A percentile compares a stretch with the other conserved stretches of the same genome.
These are phyloP conservation scores for Pocillopora damicornis DNA, from an alignment of 64 coral and sea anemone species.

Conservation along the genomic window DNA sequence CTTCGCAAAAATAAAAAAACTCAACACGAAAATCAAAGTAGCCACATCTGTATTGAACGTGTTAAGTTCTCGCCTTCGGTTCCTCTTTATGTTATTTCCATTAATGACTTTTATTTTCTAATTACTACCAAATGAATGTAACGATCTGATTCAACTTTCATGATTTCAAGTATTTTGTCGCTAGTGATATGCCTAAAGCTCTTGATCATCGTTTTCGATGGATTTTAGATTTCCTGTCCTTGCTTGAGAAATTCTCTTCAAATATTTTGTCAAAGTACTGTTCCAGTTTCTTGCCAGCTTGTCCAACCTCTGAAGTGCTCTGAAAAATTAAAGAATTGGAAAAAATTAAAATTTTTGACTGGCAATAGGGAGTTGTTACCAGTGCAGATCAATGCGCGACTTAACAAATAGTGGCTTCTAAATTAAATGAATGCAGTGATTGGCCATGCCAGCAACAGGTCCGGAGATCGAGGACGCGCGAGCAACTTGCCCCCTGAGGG, in stretches of 20 bases:
- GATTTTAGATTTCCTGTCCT: neutral
- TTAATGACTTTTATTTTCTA: neutral
- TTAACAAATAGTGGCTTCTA: too few species aligned
- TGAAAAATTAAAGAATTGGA: neutral
- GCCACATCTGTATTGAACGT: too few species aligned
- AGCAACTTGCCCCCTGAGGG: too few species aligned
- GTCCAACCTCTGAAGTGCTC: conserved; percentile 36
- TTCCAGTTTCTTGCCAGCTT: conserved; percentile 26
- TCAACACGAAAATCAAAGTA: too few species aligned
- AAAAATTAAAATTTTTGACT: too few species aligned
- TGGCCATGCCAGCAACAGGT: too few species aligned
- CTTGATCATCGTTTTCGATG: conserved; percentile 1
- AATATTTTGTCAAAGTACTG: conserved; percentile 39
- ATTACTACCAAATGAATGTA: neutral
- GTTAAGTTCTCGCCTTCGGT: neutral
- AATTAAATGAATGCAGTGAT: too few species aligned
- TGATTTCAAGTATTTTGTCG: neutral
- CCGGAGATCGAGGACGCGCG: too few species aligned
- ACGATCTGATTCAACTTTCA: neutral
- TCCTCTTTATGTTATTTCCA: neutral
- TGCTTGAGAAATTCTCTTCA: conserved; percentile 14
- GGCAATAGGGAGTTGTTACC: too few species aligned
- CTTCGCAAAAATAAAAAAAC: too few species aligned
- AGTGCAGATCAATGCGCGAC: too few species aligned
- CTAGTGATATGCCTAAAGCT: neutral